A percentile compares a stretch with the other conserved stretches of the same genome.
Conservation (phyloP, 2,888 invertebrate genomes). For the Myopa testacea region DNA sequence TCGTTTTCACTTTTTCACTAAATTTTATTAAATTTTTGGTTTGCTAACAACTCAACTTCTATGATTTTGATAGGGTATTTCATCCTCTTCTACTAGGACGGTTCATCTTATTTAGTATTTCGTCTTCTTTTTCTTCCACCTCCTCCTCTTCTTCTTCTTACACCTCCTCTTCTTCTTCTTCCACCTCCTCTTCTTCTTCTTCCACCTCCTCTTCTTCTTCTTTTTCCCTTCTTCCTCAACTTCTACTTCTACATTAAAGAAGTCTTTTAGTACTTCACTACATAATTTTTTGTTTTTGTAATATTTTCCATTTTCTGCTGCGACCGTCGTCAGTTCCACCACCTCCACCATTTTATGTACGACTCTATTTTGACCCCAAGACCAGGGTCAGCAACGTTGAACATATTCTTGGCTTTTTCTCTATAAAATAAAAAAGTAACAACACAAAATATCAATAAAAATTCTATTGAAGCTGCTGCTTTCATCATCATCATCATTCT, state of each 20-base stretch:
- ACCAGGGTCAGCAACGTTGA: conserved; percentile 7
- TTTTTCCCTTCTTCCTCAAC: background rate
- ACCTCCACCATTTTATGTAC: background rate
- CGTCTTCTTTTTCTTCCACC: background rate
- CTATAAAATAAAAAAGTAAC: conserved; percentile 22
- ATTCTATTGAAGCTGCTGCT: conserved; percentile 43
- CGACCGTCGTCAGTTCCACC: background rate
- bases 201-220: no score
- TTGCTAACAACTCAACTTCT: background rate
- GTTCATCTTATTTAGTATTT: background rate
- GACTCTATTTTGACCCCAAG: conserved; percentile 50
- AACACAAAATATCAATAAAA: conserved; percentile 49
- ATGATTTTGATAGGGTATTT: background rate
- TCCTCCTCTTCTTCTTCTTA: conserved; percentile 22
- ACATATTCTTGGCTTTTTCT: conserved; percentile 33
- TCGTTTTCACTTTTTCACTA: no score
- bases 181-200: background rate
- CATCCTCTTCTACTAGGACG: background rate
- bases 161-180: no score
- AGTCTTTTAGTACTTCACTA: no score
- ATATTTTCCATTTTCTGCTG: no score
- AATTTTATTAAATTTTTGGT: no score
- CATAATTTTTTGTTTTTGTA: no score
- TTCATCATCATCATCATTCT: background rate
- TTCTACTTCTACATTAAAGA: background rate